Conservation (phyloP, 2,797 vertebrate species). For the Loris lydekkerianus region DNA sequence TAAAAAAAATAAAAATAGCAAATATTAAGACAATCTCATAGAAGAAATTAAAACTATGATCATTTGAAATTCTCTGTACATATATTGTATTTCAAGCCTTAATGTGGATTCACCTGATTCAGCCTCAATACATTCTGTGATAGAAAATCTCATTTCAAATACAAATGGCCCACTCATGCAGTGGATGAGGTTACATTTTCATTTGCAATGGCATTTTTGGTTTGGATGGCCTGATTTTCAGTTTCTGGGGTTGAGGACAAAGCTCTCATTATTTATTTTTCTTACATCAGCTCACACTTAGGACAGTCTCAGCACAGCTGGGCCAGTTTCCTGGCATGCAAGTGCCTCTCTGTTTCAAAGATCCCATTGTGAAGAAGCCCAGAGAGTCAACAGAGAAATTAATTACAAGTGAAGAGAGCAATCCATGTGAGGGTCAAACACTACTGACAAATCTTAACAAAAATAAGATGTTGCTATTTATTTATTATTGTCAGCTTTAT, state of each 20-base stretch:
- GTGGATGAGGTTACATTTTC: slow-evolving; percentile 39
- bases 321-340: slow-evolving; percentile 46
- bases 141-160: background rate
- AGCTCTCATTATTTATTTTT: slow-evolving; percentile 64
- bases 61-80: background rate
- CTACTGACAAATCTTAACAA: slow-evolving; percentile 66
- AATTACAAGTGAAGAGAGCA: slow-evolving; percentile 68
- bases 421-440: slow-evolving; percentile 63
- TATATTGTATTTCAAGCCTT: slow-evolving; percentile 1
- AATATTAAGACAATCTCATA: background rate
- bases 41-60: background rate
- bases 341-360: slow-evolving; percentile 62
- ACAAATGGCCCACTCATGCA: background rate
- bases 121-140: background rate
- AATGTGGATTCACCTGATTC: background rate
- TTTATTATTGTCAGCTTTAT: slow-evolving; percentile 61
- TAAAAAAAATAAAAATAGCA: background rate
- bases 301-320: slow-evolving; percentile 76
- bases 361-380: slow-evolving; percentile 56
- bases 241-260: slow-evolving; percentile 47
- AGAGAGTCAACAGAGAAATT: slow-evolving; percentile 65
- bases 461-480: slow-evolving; percentile 58
- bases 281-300: slow-evolving; percentile 62
- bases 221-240: slow-evolving; percentile 38
- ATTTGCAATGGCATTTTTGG: slow-evolving; percentile 39